Conservation (phyloP, 1,140 invertebrate genomes). For the Drosophila varians region DNA sequence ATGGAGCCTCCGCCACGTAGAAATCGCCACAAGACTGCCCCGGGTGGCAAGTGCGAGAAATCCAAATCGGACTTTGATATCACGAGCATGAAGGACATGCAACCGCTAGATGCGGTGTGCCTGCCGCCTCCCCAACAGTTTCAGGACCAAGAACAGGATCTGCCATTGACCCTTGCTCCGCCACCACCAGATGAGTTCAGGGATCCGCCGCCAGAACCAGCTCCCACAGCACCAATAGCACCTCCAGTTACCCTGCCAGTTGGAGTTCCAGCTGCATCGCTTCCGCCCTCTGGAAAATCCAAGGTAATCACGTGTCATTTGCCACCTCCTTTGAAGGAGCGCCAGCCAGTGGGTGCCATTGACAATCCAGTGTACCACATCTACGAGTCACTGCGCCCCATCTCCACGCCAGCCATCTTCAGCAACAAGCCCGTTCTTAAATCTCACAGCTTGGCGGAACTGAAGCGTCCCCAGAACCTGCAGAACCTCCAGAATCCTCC, state of each 20-base stretch:
- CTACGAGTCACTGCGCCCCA: constrained; percentile 87
- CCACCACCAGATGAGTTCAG: constrained; percentile 89
- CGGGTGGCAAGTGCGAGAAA: constrained; percentile 82
- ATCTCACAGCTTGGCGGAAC: constrained; percentile 86
- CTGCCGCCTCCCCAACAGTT: constrained; percentile 93
- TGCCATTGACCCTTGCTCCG: constrained; percentile 70
- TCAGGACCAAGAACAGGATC: constrained; percentile 87
- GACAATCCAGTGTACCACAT: constrained; percentile 92
- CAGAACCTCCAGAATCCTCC: constrained; percentile 29
- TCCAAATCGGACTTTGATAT: constrained; percentile 85
- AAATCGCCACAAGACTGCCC: constrained; percentile 44
- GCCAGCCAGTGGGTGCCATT: constrained; percentile 83
- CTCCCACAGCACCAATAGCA: constrained; percentile 23
- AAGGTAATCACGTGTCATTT: constrained; percentile 47
- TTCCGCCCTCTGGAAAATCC: constrained; percentile 23
- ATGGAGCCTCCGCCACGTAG: constrained; percentile 65
- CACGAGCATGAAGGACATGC: constrained; percentile 84
- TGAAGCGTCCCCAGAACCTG: constrained; percentile 78
- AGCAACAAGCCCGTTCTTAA: constrained; percentile 84
- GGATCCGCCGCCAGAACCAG: constrained; percentile 84
- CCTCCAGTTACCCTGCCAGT: constrained; percentile 1
- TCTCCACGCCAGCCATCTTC: constrained; percentile 84
- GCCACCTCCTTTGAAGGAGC: constrained; percentile 64
- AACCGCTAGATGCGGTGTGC: constrained; percentile 89
- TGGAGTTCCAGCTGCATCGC: constrained; percentile 2